A percentile compares a stretch with the other conserved stretches of the same genome.
phyloP scores from a whole-genome alignment of 2,888 invertebrate species.

The Zele albiditarsus region DNA sequence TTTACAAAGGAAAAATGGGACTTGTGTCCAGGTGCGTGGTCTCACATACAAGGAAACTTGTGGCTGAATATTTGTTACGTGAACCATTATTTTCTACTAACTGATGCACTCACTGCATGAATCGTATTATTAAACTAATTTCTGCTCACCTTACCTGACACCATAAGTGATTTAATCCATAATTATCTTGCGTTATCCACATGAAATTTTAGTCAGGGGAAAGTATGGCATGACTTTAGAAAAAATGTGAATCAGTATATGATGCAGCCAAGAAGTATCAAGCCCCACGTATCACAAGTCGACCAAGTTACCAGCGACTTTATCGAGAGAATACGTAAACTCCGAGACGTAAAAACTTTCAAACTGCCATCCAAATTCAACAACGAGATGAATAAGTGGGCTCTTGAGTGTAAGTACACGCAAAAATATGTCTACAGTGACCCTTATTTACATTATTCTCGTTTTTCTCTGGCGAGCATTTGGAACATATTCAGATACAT shows the following conservation, averaged over 20 bases:
- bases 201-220: conserved; percentile 81
- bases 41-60: not conserved
- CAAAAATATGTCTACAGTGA: conserved; percentile 6
- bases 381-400: conserved; percentile 86
- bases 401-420: conserved; percentile 83
- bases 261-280: conserved; percentile 85
- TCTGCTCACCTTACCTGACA: not conserved
- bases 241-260: conserved; percentile 89
- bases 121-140: not conserved
- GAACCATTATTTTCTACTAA: not conserved
- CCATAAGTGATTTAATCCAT: not conserved
- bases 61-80: not conserved
- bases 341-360: conserved; percentile 71
- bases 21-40: conserved; percentile 58
- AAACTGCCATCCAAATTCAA: conserved; percentile 82
- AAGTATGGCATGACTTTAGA: conserved; percentile 89
- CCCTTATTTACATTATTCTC: not conserved
- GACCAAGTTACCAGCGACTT: conserved; percentile 86
- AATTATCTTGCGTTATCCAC: not conserved
- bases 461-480: not conserved
- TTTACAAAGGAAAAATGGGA: conserved; percentile 67
- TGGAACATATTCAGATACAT: not conserved
- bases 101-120: not conserved
- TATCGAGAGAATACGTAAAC: conserved; percentile 76
- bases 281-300: conserved; percentile 83